These are phyloP conservation scores for Axis porcinus DNA, from an alignment of 2,113 vertebrate genomes.

Conservation along the genomic window DNA sequence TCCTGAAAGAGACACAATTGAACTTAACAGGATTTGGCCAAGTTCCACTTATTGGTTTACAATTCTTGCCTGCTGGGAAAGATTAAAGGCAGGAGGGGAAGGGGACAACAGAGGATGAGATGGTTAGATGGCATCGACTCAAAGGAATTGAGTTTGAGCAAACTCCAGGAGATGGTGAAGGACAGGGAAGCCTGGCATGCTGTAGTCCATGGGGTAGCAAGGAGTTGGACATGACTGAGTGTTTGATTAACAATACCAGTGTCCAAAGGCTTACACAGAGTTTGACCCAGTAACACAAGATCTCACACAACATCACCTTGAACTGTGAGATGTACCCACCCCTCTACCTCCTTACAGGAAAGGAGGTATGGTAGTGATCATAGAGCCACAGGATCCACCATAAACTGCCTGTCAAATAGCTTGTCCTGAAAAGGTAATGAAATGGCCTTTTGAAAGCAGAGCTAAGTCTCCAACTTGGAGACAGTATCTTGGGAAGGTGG, in stretches of 20 bases:
- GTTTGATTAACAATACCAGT: background rate
- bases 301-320: background rate
- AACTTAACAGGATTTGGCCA: background rate
- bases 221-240: background rate
- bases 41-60: background rate
- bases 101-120: background rate
- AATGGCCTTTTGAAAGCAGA: background rate
- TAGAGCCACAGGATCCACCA: background rate
- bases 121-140: background rate
- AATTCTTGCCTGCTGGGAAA: background rate
- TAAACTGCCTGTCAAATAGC: background rate
- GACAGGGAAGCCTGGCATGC: background rate
- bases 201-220: background rate
- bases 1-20: background rate
- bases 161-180: background rate
- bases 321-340: fast-evolving
- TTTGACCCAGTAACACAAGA: background rate
- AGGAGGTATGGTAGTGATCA: background rate
- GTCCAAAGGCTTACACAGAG: background rate
- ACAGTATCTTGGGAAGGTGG: background rate
- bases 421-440: background rate
- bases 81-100: background rate
- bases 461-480: background rate
- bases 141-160: background rate
- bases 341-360: background rate